Conservation (phyloP, 2,113 vertebrate genomes). For the Lagopus muta region DNA sequence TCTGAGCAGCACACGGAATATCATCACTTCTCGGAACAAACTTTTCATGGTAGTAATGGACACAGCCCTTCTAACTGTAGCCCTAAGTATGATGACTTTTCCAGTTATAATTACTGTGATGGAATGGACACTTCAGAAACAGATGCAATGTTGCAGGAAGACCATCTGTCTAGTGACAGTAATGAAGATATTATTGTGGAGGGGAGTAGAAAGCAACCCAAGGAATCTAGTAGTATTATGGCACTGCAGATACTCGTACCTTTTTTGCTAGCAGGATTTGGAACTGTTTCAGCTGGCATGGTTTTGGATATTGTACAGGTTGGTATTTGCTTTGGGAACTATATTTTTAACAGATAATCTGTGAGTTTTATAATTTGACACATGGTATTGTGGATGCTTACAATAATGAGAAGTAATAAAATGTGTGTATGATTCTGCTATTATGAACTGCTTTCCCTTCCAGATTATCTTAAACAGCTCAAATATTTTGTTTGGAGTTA, state of each 20-base stretch:
- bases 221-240: conserved; percentile 92
- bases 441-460: background rate
- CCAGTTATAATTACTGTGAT: conserved; percentile 81
- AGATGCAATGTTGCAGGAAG: conserved; percentile 85
- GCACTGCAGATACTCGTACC: conserved; percentile 92
- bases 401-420: background rate
- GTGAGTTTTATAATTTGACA: background rate
- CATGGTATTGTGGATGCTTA: background rate
- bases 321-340: conserved; percentile 45
- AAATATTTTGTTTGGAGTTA: background rate
- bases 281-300: conserved; percentile 96
- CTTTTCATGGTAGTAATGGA: conserved; percentile 75
- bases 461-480: background rate
- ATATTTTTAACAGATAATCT: background rate
- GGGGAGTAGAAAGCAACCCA: conserved; percentile 79
- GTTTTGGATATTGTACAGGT: conserved; percentile 98
- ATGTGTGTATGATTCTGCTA: background rate
- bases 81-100: conserved; percentile 78
- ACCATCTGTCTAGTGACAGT: conserved; percentile 55
- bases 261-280: conserved; percentile 94
- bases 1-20: conserved; percentile 83
- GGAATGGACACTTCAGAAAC: conserved; percentile 83
- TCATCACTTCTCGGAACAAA: conserved; percentile 82
- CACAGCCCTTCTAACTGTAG: conserved; percentile 77
- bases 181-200: conserved; percentile 75